These are phyloP conservation scores for Petrocephalus sullivani DNA, from an alignment of 2,797 vertebrate species.

Conservation along the genomic window DNA sequence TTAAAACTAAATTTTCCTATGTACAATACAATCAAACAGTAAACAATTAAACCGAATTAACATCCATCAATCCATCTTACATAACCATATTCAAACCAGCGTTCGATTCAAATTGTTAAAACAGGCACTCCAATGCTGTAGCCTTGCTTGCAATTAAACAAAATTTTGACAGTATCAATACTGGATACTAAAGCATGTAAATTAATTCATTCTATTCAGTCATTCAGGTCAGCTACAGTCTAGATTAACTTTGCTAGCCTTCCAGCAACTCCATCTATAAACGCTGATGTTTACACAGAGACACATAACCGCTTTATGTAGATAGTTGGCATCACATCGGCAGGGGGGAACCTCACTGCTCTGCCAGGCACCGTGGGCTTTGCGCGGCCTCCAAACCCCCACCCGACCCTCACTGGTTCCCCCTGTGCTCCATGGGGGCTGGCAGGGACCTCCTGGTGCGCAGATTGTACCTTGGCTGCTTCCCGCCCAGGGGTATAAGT, in stretches of 20 bases:
- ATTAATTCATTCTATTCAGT: background rate
- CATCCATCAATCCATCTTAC: background rate
- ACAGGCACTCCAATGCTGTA: background rate
- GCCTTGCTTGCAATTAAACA: background rate
- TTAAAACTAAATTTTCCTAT: background rate
- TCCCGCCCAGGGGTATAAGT: background rate
- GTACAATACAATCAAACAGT: background rate
- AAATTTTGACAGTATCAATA: background rate
- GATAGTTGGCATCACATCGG: background rate
- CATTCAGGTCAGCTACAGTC: background rate
- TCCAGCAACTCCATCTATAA: background rate
- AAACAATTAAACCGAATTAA: background rate
- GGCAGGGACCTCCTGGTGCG: conserved; percentile 51
- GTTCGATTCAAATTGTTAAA: background rate
- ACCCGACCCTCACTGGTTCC: background rate
- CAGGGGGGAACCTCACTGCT: background rate
- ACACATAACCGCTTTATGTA: background rate
- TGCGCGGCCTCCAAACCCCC: background rate
- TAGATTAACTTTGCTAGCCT: background rate
- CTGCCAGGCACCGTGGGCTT: background rate
- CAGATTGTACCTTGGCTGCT: conserved; percentile 60
- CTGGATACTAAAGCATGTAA: background rate
- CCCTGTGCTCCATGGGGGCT: conserved; percentile 18
- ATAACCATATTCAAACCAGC: background rate
- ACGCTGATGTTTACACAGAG: background rate